These are phyloP conservation scores for Illadopsis cleaveri DNA, from an alignment of 2,113 vertebrate genomes.

Conservation along the genomic window DNA sequence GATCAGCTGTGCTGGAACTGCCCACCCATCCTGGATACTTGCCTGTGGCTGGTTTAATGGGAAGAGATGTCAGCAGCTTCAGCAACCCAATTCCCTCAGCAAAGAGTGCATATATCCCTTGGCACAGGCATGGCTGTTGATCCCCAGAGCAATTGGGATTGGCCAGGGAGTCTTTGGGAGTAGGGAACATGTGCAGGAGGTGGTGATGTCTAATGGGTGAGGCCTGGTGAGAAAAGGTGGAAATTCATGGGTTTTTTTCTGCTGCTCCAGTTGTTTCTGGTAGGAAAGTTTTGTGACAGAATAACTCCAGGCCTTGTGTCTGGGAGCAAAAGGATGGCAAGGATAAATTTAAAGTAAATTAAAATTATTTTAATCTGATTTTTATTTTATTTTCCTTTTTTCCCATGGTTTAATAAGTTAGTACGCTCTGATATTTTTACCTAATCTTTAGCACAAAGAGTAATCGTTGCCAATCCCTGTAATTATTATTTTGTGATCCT, in stretches of 20 bases:
- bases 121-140: not conserved
- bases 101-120: not conserved
- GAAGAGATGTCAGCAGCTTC: not conserved
- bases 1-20: not conserved
- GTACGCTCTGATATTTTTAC: not conserved
- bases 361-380: not conserved
- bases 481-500: conserved; percentile 36
- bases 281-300: not conserved
- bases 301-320: not conserved
- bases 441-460: not conserved
- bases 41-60: not conserved
- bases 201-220: not conserved
- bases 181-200: fast-evolving
- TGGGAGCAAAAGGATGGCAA: not conserved
- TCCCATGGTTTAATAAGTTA: not conserved
- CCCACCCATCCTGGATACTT: not conserved
- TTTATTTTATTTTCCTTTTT: not conserved
- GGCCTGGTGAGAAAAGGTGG: not conserved
- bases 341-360: not conserved
- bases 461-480: not conserved
- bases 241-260: not conserved
- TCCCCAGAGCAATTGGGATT: not conserved
- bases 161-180: not conserved
- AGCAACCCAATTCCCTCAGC: not conserved
- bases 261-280: not conserved